Percentiles rank a stretch among this genome's conserved stretches.
phyloP scores from a whole-genome alignment of 2,888 invertebrate genomes.

The Morinoia aosen region DNA sequence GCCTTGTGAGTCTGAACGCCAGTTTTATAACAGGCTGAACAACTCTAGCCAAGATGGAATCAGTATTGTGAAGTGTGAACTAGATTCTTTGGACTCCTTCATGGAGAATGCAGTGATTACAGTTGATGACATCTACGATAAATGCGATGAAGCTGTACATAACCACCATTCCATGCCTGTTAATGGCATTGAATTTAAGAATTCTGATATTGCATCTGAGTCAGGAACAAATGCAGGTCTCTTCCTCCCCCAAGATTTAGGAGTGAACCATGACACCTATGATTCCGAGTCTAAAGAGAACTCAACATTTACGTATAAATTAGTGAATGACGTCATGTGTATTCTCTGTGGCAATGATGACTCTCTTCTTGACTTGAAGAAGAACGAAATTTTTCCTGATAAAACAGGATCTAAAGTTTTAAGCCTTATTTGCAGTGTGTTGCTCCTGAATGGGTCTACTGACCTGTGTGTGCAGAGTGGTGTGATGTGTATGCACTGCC shows the following conservation, averaged over 20 bases:
- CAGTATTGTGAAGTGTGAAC: slow-evolving; percentile 39
- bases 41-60: not conserved
- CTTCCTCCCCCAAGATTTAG: not conserved
- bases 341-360: not conserved
- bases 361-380: not conserved
- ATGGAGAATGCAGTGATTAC: slow-evolving; percentile 46
- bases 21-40: not conserved
- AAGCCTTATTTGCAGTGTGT: not conserved
- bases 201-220: not conserved
- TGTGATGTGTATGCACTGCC: not conserved
- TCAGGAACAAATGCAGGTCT: not conserved
- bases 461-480: not conserved
- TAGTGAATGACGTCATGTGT: not conserved
- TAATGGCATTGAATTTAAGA: not conserved
- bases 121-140: slow-evolving; percentile 14
- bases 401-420: not conserved
- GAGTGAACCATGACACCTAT: not conserved
- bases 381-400: not conserved
- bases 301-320: not conserved
- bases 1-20: not conserved
- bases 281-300: not conserved
- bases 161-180: not conserved
- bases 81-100: slow-evolving; percentile 33
- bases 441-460: not conserved
- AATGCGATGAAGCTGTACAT: not conserved